Base-by-base conservation (phyloP, 2,797 vertebrate species). In the Benthosema pterotum region DNA sequence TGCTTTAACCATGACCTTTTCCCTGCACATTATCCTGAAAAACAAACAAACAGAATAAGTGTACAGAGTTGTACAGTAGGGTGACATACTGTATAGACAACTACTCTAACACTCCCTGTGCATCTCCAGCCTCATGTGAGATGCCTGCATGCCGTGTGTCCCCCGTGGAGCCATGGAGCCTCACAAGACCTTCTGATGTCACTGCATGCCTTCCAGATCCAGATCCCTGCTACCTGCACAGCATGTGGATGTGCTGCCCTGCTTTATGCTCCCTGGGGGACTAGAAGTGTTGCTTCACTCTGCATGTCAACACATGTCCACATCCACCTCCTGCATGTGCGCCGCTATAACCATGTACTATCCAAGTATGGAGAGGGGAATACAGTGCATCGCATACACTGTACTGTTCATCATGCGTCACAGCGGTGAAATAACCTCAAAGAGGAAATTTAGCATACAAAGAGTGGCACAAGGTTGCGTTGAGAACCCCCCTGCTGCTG, bases 181-280 rank as follows among this genome's bases (percentile, higher is more conserved):
- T 81, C 75, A 69, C 67, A 83, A 77, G 82, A 52, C 60, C 48
- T 59, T 84, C 86, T 80, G 70, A 82, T 79, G 71, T 83, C 78
- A 81, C 11, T 11, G 42, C 51, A 72, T 77, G n/a, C n/a, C n/a
- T n/a, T n/a, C n/a, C n/a, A n/a, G n/a, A n/a, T 62, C 74, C 18
- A 58, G 54, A 59, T 82, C 69, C 74, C 42, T 18, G 55, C 56
- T 54, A 14, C 25, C 43, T 48, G 17, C 46, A 6, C 32, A 9
- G 32, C 8, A 38, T 67, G 55, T 77, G 67, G 73, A 75, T 84
- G 83, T 78, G 67, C n/a, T 73, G 71, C 70, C 79, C 74, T 69
- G 22, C n/a, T n/a, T n/a, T n/a, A n/a, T n/a, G n/a, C 13, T 85
- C 83, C 73, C 72, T 14, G 45, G 72, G 70, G 79, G 43, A 76